Evolutionary conservation across 2,797 vertebrate genomes (phyloP), one percentile per base, ranked within the genome.

Genomic region (Eupleurogrammus muticus): DNA sequence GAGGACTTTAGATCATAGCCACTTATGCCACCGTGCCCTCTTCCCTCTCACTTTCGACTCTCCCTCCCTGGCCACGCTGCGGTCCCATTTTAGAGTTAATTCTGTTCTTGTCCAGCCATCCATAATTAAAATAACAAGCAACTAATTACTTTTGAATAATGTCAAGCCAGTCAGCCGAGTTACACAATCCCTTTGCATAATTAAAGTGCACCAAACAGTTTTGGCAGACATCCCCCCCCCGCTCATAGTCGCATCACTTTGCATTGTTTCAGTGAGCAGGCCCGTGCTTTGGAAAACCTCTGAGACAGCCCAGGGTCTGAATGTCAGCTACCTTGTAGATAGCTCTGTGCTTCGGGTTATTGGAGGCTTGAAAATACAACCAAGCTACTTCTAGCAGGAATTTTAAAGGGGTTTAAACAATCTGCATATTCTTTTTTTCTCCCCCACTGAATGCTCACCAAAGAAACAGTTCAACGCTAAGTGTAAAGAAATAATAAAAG

Each of bases 71-170:
- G 66, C 34, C 60, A 73, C 54, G 65, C 68, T 70, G 68, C 78
- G 78, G 59, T 65, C 46, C 74, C 56, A 80, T 80, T 79, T 74
- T 65, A 77, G 73, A 77, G 73, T 80, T 77, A 68, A 85, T 83
- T 85, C 70, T 80, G 51, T 82, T 83, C 79, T 60, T 86, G 85
- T 88, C 82, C 84, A 87, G 87, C 84, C 76, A 88, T 89, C 74
- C 79, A 87, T 92, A 89, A 90, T 91, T 88, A 83, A 90, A 85
- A 83, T 88, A 91, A 87, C 84, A 91, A 89, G 83, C 87, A 86
- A 80, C 84, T 88, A 88, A 92, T 93, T 92, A 92, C 87, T 88
- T 91, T 87, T 89, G 81, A 93, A 87, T 85, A 90, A 88, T 84
- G 89, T 87, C 79, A 77, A 85, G 88, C 68, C 80, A 87, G 83